Base-by-base conservation (phyloP, 1,140 invertebrate genomes). In the Triops longicaudatus region DNA sequence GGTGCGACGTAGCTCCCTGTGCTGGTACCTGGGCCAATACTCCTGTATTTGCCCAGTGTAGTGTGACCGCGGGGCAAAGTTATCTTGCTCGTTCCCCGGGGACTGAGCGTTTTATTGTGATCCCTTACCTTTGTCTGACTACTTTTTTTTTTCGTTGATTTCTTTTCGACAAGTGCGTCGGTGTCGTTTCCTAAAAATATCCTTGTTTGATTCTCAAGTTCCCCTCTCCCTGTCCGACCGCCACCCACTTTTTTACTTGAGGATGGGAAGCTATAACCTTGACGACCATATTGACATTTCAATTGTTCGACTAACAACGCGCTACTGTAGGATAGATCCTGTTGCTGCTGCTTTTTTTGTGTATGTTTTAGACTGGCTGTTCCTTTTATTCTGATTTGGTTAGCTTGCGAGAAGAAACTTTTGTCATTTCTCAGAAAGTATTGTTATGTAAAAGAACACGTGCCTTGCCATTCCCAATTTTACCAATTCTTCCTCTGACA, bases 261-360 rank as follows among this genome's bases (percentile, higher is more conserved):
- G 17, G 50, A 63, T 63, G 50, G 10, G n/a, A 7, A 63, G 50
- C 14, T 63, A 63, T 37, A 37, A n/a, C 50, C 50, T 63, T 63
- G 50, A 63, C 50, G 17, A 63, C 50, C 50, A 63, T 63, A 63
- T 63, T 63, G 50, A 63, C 50, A 63, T 63, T 63, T 63, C 50
- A 63, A 63, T 63, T 63, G 50, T 63, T 63, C 17, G n/a, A 63
- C n/a, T n/a, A 63, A 63, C 50, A n/a, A 22, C 22, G 50, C 17
- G 50, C 50, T 14, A 63, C 50, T 63, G 50, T 17, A 14, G 22
- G 10, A 63, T 63, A 63, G 10, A 63, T 63, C 14, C 50, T 63
- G 14, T 63, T 63, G 17, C 50, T 63, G 17, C 0, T 63, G 14
- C 22, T 22, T 63, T 17, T 63, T 63, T 17, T 17, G 14, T 22